Base-by-base conservation (phyloP, 2,113 vertebrate species). In the Colistium nudipinnis region DNA sequence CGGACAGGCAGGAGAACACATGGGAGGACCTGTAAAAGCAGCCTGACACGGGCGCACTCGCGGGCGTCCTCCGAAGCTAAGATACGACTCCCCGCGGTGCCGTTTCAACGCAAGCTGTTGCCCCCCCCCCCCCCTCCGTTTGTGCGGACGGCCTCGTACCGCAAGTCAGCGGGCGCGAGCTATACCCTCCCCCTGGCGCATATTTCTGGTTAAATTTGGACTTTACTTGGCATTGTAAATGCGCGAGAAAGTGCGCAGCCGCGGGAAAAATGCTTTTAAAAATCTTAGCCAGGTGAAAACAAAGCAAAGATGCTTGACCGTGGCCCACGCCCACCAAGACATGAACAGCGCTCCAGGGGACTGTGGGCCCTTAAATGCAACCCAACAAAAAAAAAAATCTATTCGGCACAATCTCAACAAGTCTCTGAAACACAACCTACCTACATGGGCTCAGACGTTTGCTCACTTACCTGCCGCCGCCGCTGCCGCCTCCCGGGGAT, bases 1-100 rank as follows among this genome's bases (percentile, higher is more conserved):
- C 39, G 82, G 80, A 90, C 82, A 81, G 84, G 71, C 80, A 88
- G 56, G 51, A 78, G 82, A 88, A 89, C 81, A 91, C 88, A 89
- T 70, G 43, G n/a, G 61, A 87, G 73, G 83, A 87, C 81, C 87
- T 83, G 85, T 88, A 85, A 89, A 90, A 85, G 78, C 62, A 38
- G 69, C 70, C 78, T 77, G 64, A 86, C 62, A 73, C 76, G 54
- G 76, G 64, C 81, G 8, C 67, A 52, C 70, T 66, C 1, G 71
- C 70, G 0, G 87, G 79, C 44, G 38, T 80, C 78, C 87, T 88
- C 66, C 45, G 68, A 78, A 85, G 80, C 61, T 78, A n/a, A n/a
- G n/a, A 63, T 86, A 85, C 5, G 74, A 81, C 84, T 87, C 90
- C 85, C 89, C 1, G 39, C 17, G 28, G 89, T 73, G 83, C 70